A percentile compares a stretch with the other conserved stretches of the same genome.
These are phyloP conservation scores for Ophthalmolycus amberensis DNA, from an alignment of 2,113 vertebrate species.

Conservation along the genomic window DNA sequence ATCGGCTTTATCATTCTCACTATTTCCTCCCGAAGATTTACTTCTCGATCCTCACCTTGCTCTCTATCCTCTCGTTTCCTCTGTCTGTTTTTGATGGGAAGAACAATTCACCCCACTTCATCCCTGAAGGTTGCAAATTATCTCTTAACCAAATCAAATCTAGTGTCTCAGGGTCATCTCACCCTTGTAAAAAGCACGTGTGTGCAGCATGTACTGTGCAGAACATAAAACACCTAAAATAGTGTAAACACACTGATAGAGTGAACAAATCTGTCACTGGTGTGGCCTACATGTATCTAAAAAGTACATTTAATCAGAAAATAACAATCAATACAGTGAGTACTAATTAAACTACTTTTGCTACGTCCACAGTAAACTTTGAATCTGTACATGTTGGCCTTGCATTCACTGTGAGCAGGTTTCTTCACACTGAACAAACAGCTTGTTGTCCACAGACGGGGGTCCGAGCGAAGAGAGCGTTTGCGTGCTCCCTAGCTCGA, in stretches of 20 bases:
- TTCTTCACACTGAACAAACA: too few relatives aligned
- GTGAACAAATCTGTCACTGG: neutral
- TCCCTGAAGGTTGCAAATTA: constrained; percentile 18
- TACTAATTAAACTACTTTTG: neutral
- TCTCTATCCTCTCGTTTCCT: neutral
- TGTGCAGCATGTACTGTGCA: neutral
- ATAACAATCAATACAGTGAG: neutral
- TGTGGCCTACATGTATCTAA: neutral
- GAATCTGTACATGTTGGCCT: neutral
- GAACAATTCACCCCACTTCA: neutral
- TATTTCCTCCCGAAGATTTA: neutral
- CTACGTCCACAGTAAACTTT: neutral
- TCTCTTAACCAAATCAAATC: constrained; percentile 22
- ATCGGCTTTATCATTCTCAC: constrained; percentile 19
- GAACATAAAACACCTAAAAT: neutral
- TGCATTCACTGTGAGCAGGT: neutral
- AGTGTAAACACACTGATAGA: neutral
- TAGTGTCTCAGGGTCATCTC: neutral
- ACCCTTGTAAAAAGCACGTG: constrained; percentile 4
- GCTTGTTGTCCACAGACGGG: too few relatives aligned
- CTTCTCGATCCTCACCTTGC: neutral
- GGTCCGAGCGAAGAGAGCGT: too few relatives aligned
- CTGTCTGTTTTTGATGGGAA: constrained; percentile 14
- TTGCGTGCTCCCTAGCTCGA: too few relatives aligned
- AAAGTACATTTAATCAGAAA: neutral